Conservation (phyloP, 2,797 vertebrate species). For the Coendou prehensilis region DNA sequence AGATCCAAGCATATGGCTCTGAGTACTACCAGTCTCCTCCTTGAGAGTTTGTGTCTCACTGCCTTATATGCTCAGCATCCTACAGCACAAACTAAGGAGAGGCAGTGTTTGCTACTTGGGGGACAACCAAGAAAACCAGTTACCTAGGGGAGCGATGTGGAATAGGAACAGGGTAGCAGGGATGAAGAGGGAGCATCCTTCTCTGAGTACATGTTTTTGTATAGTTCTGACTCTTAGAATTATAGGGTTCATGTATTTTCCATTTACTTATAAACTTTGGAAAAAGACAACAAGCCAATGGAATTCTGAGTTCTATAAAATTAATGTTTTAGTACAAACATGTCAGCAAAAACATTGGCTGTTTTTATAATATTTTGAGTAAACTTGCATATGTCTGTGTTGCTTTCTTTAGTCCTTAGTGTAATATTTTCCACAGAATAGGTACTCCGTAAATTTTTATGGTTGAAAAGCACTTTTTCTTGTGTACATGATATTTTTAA, state of each 20-base stretch:
- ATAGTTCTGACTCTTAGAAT: background rate
- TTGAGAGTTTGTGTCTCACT: background rate
- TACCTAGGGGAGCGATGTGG: background rate
- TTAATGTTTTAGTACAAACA: background rate
- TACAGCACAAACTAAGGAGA: background rate
- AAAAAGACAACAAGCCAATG: background rate
- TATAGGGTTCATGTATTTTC: background rate
- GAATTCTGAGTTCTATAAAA: background rate
- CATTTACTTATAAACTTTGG: background rate
- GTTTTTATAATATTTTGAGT: background rate
- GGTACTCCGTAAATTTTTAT: background rate
- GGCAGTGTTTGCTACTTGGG: background rate
- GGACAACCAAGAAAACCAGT: background rate
- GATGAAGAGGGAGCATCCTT: background rate
- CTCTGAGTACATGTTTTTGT: background rate
- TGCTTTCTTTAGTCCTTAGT: background rate
- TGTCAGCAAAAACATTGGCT: background rate
- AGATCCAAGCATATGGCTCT: background rate
- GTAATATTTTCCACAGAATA: constrained; percentile 10
- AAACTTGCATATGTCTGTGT: background rate
- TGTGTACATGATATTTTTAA: background rate
- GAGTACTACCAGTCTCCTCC: background rate
- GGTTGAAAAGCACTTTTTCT: background rate
- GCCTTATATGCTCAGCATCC: background rate
- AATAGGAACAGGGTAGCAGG: background rate